Base-by-base conservation (phyloP, 2,113 vertebrate species). In the Rostratula benghalensis region DNA sequence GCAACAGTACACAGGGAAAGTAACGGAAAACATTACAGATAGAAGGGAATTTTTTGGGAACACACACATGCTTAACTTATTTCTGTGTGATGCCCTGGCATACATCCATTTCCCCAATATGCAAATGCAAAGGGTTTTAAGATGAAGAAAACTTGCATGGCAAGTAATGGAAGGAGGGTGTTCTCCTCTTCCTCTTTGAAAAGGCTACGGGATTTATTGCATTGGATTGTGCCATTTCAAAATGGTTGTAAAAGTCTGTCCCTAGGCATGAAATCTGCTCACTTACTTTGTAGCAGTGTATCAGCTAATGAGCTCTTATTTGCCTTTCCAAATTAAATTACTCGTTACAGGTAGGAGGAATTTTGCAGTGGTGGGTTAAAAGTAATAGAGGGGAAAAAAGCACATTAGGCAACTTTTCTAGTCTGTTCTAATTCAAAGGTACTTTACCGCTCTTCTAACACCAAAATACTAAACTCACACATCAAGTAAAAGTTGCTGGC, bases 221-320 rank as follows among this genome's bases (percentile, higher is more conserved):
- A 45, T 30, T 84, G 90, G 14, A 73, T 57, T 73, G 50, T 89
- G 76, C 71, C 83, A 85, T 91, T 94, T 89, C 81, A 85, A 96
- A 94, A 93, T 46, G 46, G 48, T 48, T 87, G 74, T 84, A 89
- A 92, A 92, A 75, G 70, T 76, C 73, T 95, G 81, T 93, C 91
- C 74, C 48, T 41, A 91, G 89, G 84, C 74, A 89, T 41, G 79
- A 93, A 95, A 91, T 71, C 83, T 95, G 87, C 50, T 94, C 86
- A 24, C 77, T 92, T 50, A 71, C 77, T 96, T 77, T 46, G 74
- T 56, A 91, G 87, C 81, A 91, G 57, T 30, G 48, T 80, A 78
- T 83, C 95, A 89, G 82, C 85, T 88, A 95, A 95, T 89, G 94
- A 91, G 92, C 46, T 95, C 90, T 94, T 89, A 94, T 92, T 96